A percentile compares a stretch with the other conserved stretches of the same genome.
phyloP scores from a whole-genome alignment of 2,113 vertebrate species.

The Prochilodus magdalenae region DNA sequence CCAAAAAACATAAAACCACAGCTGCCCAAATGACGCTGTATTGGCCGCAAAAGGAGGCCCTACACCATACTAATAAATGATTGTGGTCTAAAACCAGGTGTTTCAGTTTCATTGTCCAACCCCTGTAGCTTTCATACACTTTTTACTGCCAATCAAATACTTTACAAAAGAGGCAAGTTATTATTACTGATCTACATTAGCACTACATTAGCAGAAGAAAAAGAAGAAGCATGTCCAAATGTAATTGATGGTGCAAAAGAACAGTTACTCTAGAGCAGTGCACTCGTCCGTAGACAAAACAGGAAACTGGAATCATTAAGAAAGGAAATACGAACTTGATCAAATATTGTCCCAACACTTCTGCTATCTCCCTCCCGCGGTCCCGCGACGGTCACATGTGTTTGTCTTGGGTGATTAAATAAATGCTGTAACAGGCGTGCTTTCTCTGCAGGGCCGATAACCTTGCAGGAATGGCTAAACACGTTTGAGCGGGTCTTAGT shows the following conservation, averaged over 20 bases:
- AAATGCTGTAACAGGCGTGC: not conserved
- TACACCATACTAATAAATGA: no score
- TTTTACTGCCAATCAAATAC: no score
- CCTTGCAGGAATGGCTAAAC: not conserved
- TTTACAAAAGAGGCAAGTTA: no score
- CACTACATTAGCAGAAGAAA: no score
- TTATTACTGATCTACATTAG: no score
- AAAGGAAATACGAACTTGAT: not conserved
- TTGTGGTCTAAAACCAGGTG: no score
- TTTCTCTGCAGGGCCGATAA: not conserved
- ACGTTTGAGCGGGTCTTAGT: not conserved
- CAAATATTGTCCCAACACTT: constrained; percentile 3
- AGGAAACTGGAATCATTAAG: not conserved
- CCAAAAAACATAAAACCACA: no score
- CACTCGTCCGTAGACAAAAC: not conserved
- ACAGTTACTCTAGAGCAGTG: not conserved
- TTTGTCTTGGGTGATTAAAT: constrained; percentile 13
- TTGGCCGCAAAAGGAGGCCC: no score
- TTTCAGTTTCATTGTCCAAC: no score
- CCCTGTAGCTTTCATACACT: no score
- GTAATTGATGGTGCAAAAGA: not conserved
- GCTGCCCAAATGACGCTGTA: no score
- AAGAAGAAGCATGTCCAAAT: not conserved
- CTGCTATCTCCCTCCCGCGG: not conserved
- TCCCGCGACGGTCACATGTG: not conserved